These are phyloP conservation scores for Sitta carolinensis DNA, from an alignment of 2,797 vertebrate genomes.

Conservation along the genomic window DNA sequence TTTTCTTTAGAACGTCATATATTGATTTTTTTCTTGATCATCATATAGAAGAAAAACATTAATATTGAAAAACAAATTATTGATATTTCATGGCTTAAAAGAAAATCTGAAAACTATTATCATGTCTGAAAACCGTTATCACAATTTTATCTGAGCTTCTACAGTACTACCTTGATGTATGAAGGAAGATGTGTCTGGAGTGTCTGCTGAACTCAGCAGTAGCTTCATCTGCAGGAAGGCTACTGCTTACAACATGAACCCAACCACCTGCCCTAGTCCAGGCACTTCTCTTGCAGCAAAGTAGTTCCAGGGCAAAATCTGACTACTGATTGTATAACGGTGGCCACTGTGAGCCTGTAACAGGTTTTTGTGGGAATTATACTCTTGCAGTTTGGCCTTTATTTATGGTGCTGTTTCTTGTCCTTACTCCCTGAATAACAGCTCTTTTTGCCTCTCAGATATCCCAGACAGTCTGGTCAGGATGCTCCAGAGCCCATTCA, in stretches of 20 bases:
- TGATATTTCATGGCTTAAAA: neutral
- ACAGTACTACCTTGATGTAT: neutral
- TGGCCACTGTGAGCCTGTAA: neutral
- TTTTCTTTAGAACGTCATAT: neutral
- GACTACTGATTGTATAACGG: neutral
- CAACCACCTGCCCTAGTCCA: neutral
- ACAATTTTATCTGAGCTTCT: neutral
- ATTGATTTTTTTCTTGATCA: neutral
- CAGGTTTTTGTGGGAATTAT: neutral
- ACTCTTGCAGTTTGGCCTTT: neutral
- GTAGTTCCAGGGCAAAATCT: neutral
- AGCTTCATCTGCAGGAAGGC: neutral
- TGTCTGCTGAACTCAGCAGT: neutral
- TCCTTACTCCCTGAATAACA: neutral
- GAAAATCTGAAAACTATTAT: neutral
- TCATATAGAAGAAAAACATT: neutral
- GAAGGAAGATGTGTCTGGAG: neutral
- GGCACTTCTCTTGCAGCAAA: accelerated
- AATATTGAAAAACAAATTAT: neutral
- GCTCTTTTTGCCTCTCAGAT: neutral
- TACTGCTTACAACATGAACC: neutral
- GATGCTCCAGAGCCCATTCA: neutral
- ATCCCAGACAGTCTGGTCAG: neutral
- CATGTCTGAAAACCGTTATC: neutral
- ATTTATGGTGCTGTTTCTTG: neutral